A percentile compares a stretch with the other conserved stretches of the same genome.
Conservation (phyloP, 1,140 invertebrate species). For the Zaprionus lachaisei region DNA sequence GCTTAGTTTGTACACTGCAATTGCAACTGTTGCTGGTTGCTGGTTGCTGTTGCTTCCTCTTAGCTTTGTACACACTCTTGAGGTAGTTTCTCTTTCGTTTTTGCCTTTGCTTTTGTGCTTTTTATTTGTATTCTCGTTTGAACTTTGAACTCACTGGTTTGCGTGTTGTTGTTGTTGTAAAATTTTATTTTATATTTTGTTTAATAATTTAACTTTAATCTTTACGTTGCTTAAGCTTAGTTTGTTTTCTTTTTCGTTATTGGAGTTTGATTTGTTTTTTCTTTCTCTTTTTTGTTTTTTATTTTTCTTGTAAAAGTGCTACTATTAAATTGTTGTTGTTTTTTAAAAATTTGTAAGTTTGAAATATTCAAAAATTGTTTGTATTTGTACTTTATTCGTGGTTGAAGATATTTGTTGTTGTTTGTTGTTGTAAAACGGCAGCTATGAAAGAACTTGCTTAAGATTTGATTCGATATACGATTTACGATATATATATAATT, state of each 20-base stretch:
- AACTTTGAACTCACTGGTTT: constrained; percentile 77
- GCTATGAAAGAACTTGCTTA: constrained; percentile 61
- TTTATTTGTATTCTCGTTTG: constrained; percentile 47
- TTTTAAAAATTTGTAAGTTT: constrained; percentile 68
- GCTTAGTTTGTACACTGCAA: constrained; percentile 11
- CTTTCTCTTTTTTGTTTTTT: constrained; percentile 12
- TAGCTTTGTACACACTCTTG: constrained; percentile 67
- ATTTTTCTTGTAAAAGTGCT: constrained; percentile 66
- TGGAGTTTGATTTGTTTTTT: constrained; percentile 25
- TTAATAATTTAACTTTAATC: constrained; percentile 25
- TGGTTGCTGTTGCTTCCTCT: constrained; percentile 30
- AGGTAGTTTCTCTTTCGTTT: constrained; percentile 63
- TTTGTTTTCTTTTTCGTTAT: constrained; percentile 20
- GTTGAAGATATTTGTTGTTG: constrained; percentile 52
- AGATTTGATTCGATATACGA: constrained; percentile 25
- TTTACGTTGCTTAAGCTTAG: constrained; percentile 43
- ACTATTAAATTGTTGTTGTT: constrained; percentile 58
- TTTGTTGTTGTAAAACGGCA: constrained; percentile 63
- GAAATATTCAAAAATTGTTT: constrained; percentile 52
- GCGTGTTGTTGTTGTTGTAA: constrained; percentile 45
- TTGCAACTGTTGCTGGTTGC: constrained; percentile 5
- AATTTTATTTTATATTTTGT: constrained; percentile 37
- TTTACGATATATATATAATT: constrained; percentile 23
- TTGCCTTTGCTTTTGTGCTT: constrained; percentile 30
- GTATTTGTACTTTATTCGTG: constrained; percentile 59